phyloP scores from a whole-genome alignment of 2,113 vertebrate genomes.

The Aythya baeri region DNA sequence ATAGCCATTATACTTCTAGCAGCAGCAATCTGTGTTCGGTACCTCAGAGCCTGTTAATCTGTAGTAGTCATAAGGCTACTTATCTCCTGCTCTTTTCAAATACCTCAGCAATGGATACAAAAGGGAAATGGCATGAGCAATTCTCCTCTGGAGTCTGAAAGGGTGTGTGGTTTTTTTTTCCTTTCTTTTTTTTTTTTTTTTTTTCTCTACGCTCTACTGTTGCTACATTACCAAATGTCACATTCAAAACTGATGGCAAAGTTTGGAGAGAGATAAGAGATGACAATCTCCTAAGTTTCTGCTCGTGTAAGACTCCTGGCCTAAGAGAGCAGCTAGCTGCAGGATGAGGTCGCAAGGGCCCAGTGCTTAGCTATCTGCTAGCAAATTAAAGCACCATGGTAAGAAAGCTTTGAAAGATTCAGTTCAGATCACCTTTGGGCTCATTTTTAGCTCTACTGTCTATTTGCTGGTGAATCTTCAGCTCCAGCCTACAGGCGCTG shows the following conservation, averaged over 20 bases:
- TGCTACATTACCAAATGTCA: constrained; percentile 45
- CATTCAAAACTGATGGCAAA: constrained; percentile 37
- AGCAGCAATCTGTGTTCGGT: not conserved
- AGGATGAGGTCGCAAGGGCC: not conserved
- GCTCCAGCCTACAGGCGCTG: not conserved
- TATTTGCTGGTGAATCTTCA: constrained; percentile 24
- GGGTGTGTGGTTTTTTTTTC: rapidly evolving
- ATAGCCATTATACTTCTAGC: constrained; percentile 48
- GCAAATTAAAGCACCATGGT: not conserved
- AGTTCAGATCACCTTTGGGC: constrained; percentile 18
- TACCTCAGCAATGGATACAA: constrained; percentile 40
- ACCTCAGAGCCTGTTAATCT: constrained; percentile 64
- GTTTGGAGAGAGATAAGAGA: constrained; percentile 47
- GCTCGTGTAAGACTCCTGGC: not conserved
- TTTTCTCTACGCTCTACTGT: not conserved
- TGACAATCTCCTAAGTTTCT: constrained; percentile 15
- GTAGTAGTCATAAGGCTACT: constrained; percentile 65
- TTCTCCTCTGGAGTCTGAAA: constrained; percentile 42
- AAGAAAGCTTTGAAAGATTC: constrained; percentile 29
- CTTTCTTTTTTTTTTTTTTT: not conserved
- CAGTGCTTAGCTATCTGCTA: not conserved
- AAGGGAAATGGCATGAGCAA: constrained; percentile 55
- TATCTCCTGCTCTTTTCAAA: constrained; percentile 73
- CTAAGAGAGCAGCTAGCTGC: not conserved
- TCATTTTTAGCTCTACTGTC: not conserved